Evolutionary conservation across 2,888 invertebrate genomes (phyloP).

Genomic region (Rhorus exstirpatorius): DNA sequence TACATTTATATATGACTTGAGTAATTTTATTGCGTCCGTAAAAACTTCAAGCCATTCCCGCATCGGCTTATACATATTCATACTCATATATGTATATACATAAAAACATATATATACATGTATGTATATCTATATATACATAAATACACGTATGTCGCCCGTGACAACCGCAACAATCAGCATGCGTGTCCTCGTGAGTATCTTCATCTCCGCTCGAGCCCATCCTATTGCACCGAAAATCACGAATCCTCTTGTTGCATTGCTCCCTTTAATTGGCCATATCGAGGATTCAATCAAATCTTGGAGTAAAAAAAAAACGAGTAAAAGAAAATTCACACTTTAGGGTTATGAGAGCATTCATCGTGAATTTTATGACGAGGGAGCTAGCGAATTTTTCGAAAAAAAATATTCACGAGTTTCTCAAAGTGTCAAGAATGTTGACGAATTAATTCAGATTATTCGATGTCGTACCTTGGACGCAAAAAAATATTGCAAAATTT

Average conservation of each 20-base stretch:
- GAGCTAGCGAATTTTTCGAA: too few species aligned
- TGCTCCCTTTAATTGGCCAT: background rate
- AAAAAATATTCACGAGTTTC: too few species aligned
- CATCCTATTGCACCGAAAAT: background rate
- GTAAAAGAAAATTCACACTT: background rate
- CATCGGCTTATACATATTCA: conserved; percentile 15
- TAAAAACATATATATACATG: background rate
- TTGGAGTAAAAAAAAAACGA: too few species aligned
- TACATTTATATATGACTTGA: too few species aligned
- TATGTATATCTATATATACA: conserved; percentile 10
- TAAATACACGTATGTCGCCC: conserved; percentile 4
- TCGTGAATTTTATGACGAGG: too few species aligned
- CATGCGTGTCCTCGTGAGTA: conserved; percentile 79
- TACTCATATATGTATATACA: too few species aligned
- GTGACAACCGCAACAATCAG: conserved; percentile 67
- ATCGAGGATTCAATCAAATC: background rate
- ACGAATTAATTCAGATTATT: too few species aligned
- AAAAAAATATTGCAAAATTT: too few species aligned
- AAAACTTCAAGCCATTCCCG: conserved; percentile 21
- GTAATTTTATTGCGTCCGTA: conserved; percentile 40
- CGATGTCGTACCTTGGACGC: too few species aligned
- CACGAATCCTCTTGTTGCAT: conserved; percentile 1
- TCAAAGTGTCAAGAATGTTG: too few species aligned
- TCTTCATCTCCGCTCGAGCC: conserved; percentile 16
- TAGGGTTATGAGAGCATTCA: background rate